These are phyloP conservation scores for Chirona hameri DNA, from an alignment of 2,888 invertebrate species.

Conservation along the genomic window DNA sequence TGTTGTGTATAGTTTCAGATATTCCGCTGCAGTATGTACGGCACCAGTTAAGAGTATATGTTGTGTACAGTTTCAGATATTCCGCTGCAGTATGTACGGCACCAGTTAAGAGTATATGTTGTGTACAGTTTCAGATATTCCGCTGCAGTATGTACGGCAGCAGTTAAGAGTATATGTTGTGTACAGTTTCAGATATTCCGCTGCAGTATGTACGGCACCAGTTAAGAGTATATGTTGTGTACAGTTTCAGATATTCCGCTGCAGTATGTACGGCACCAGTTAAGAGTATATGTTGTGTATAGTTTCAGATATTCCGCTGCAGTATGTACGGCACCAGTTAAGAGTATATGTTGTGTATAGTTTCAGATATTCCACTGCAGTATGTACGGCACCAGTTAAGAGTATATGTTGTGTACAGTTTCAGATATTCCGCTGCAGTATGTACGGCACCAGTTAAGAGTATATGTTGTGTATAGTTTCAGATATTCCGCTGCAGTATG, in stretches of 20 bases:
- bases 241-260: slow-evolving; percentile 91
- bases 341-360: slow-evolving; percentile 56
- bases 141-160: slow-evolving; percentile 96
- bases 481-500: slow-evolving; percentile 95
- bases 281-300: too few relatives aligned
- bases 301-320: slow-evolving; percentile 93
- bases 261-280: slow-evolving; percentile 95
- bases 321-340: slow-evolving; percentile 97
- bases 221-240: too few relatives aligned
- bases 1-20: slow-evolving; percentile 76
- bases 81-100: slow-evolving; percentile 95
- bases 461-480: slow-evolving; percentile 65
- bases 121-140: slow-evolving; percentile 81
- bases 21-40: slow-evolving; percentile 94
- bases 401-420: slow-evolving; percentile 62
- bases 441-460: slow-evolving; percentile 97
- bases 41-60: too few relatives aligned
- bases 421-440: slow-evolving; percentile 93
- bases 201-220: slow-evolving; percentile 94
- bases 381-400: slow-evolving; percentile 95
- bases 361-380: slow-evolving; percentile 94
- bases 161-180: too few relatives aligned
- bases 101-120: too few relatives aligned
- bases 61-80: slow-evolving; percentile 76
- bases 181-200: slow-evolving; percentile 87